Conservation (phyloP, 2,113 vertebrate species). For the Harpagus bidentatus region DNA sequence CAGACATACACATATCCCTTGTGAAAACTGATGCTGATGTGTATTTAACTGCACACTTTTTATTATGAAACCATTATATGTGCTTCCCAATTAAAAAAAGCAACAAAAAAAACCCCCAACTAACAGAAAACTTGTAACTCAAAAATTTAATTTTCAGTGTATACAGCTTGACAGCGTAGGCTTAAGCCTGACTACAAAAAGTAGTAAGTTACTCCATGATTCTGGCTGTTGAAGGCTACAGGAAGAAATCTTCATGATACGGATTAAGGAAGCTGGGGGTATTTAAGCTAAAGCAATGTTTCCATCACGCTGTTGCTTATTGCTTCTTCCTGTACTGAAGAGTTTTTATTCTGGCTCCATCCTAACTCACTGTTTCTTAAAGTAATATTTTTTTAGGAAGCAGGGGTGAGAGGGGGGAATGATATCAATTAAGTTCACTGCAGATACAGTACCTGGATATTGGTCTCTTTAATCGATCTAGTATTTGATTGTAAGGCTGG, state of each 20-base stretch:
- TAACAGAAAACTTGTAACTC: not conserved
- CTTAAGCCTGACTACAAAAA: not conserved
- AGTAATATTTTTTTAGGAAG: not conserved
- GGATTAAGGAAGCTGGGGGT: not conserved
- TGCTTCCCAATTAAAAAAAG: not conserved
- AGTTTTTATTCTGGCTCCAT: not conserved
- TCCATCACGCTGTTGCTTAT: not conserved
- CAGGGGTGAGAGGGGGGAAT: fast-evolving
- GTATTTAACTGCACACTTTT: not conserved
- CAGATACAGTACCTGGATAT: not conserved
- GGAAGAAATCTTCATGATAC: not conserved
- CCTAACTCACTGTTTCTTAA: not conserved
- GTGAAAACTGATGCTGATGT: not conserved
- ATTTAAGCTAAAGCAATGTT: not conserved
- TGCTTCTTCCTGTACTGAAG: not conserved
- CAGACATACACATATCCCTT: not conserved
- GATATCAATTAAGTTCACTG: not conserved
- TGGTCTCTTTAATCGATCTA: not conserved
- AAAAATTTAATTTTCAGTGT: not conserved
- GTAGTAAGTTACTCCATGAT: not conserved
- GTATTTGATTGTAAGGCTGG: not conserved
- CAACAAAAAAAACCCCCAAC: fast-evolving
- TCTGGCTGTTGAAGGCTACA: not conserved
- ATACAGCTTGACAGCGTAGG: not conserved
- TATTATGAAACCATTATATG: not conserved